Evolutionary conservation across 1,140 invertebrate genomes (phyloP), one percentile per base, ranked within the genome.

Genomic region (Zelostemma sp.): DNA sequence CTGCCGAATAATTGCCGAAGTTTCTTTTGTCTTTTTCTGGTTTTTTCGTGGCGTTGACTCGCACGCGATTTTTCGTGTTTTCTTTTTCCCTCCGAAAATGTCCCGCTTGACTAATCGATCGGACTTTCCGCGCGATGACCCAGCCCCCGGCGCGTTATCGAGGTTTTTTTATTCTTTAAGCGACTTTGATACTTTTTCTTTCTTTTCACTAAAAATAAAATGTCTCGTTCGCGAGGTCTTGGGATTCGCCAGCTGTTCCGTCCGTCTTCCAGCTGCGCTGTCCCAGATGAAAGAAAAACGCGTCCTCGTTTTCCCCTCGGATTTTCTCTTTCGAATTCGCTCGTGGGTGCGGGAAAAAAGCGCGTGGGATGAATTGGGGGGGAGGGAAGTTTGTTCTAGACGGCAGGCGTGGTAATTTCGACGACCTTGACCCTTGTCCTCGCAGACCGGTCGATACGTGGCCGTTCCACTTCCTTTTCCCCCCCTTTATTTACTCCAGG

Each of bases 381-480:
- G 58, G 43, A 65, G 62, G 62, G 58, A 57, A 11, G 35, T 38
- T 38, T 38, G 55, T 62, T 61, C 62, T 55, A 71, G 69, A n/a
- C n/a, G n/a, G 74, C 78, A 81, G 79, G 80, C 80, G 80, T 78
- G 80, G 79, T 80, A 81, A 77, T 72, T 78, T 75, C 68, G 55
- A 56, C 73, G 81, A 83, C 81, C 81, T 83, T 83, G 81, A 83
- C 81, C 81, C 73, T 74, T 76, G 81, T 80, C 78, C 68, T 45
- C 55, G 75, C 71, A 80, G 78, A 78, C 80, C 74, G 81, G 73
- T 84, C 82, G 82, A 82, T 84, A 84, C 75, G 55, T 73, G 51
- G 62, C n/a, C 61, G 70, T 64, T 71, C 68, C 68, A 54, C 56
- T 64, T 67, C 61, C 67, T 64, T 70, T 58, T 50, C 45, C 50